Evolutionary conservation across 2,113 vertebrate species (phyloP), one percentile per base, ranked within the genome.

Genomic region (Lepisosteus oculatus): DNA sequence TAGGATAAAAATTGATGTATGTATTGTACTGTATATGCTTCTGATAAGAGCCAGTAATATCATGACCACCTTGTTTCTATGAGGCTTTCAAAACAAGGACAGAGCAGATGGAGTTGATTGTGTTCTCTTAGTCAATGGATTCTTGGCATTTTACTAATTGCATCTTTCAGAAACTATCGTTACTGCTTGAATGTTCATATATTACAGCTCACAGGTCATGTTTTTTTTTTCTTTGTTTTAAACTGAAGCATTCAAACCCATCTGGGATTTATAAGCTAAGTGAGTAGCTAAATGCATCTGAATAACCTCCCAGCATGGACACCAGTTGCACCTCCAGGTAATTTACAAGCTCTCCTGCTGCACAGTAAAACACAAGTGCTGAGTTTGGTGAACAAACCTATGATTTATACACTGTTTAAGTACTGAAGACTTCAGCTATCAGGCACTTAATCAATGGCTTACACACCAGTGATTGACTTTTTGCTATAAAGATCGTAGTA

Each of bases 361-460:
- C 44, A 41, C 67, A 71, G 66, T 64, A 61, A 67, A 68, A 44
- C 43, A 55, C 3, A n/a, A 47, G 43, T 68, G 5, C 62, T 70
- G 69, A 64, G 73, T 11, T 73, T 55, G 47, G 72, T 68, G 41
- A 9, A 17, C 13, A 43, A 43, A 12, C 8, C 29, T 72, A 54
- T 70, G 61, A 79, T 80, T 78, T 76, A 81, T 59, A 62, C 67
- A 6, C 55, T 66, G 17, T 44, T 72, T 77, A 75, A 73, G 57
- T 70, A 61, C 8, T 70, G 17, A 41, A 12, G 55, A 0, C 44
- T 62, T 74, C 68, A 72, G 47, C 47, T 64, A 72, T 72, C 43
- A 67, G 70, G 72, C 29, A 61, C 43, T 77, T 71, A 77, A 80
- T 81, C 72, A 80, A 68, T 67, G 51, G 61, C 11, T 72, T 79